phyloP scores from a whole-genome alignment of 2,888 invertebrate genomes.

The Dolichopus griseipennis region DNA sequence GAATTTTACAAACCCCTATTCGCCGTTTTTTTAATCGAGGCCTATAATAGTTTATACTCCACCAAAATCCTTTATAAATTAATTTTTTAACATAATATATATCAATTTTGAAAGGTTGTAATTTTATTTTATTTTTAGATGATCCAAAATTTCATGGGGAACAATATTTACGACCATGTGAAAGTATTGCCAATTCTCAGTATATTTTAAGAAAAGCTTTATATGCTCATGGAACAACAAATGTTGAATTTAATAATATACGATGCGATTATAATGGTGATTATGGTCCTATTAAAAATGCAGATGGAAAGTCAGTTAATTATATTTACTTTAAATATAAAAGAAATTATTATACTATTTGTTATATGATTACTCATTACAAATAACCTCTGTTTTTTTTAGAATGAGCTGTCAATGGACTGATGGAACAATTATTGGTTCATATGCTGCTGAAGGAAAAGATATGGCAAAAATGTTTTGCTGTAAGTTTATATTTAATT shows the following conservation, averaged over 20 bases:
- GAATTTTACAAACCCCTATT: too few relatives aligned
- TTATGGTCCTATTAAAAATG: constrained; percentile 50
- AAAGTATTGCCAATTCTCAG: constrained; percentile 53
- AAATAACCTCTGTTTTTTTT: too few relatives aligned
- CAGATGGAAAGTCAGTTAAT: constrained; percentile 50
- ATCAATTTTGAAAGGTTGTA: too few relatives aligned
- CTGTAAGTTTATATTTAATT: constrained; percentile 46
- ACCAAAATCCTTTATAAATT: too few relatives aligned
- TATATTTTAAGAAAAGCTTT: constrained; percentile 48
- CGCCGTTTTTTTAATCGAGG: too few relatives aligned
- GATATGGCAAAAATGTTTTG: constrained; percentile 42
- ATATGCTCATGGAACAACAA: constrained; percentile 51
- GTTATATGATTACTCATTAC: constrained; percentile 17
- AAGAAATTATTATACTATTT: not conserved
- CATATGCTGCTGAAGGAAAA: constrained; percentile 44
- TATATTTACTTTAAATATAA: not conserved
- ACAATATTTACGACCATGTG: constrained; percentile 56
- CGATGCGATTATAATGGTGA: constrained; percentile 60
- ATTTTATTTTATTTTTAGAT: not conserved
- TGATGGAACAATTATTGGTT: constrained; percentile 49
- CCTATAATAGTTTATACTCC: too few relatives aligned
- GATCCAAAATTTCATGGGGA: constrained; percentile 7
- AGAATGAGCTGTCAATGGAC: constrained; percentile 56
- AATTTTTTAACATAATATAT: too few relatives aligned
- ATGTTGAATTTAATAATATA: constrained; percentile 46